A percentile compares a stretch with the other conserved stretches of the same genome.
phyloP scores from a whole-genome alignment of 2,113 vertebrate genomes.

The Promerops cafer region DNA sequence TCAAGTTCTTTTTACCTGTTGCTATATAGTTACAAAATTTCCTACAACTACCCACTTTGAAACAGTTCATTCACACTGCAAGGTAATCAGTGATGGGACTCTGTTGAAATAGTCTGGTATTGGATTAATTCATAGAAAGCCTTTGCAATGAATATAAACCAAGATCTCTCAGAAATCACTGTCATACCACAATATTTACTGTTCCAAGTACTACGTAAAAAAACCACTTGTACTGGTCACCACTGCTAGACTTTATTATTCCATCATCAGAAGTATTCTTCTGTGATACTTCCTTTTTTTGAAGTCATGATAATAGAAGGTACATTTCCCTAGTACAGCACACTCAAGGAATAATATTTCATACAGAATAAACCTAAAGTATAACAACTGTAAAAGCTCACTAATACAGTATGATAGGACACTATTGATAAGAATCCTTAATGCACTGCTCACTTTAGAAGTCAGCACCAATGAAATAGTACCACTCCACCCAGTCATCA shows the following conservation, averaged over 20 bases:
- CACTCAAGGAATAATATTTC: conserved; percentile 25
- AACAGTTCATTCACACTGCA: background rate
- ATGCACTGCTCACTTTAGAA: background rate
- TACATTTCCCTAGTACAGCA: background rate
- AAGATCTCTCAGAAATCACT: background rate
- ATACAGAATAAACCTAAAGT: conserved; percentile 31
- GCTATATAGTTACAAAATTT: background rate
- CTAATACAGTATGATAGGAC: background rate
- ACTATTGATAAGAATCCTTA: background rate
- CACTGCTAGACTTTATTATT: background rate
- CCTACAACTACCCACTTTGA: background rate
- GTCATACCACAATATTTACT: background rate
- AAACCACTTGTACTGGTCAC: background rate
- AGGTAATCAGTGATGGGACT: background rate
- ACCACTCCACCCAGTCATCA: background rate
- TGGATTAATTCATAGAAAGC: background rate
- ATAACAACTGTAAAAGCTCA: conserved; percentile 21
- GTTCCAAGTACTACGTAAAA: background rate
- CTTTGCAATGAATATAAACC: background rate
- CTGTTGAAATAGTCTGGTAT: background rate
- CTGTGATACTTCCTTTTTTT: background rate
- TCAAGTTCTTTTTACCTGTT: background rate
- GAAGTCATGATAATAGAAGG: background rate
- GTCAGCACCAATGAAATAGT: background rate
- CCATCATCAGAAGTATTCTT: background rate